Evolutionary conservation across 1,140 invertebrate genomes (phyloP), one percentile per base, ranked within the genome.

Genomic region (Neodiprion pinetum): DNA sequence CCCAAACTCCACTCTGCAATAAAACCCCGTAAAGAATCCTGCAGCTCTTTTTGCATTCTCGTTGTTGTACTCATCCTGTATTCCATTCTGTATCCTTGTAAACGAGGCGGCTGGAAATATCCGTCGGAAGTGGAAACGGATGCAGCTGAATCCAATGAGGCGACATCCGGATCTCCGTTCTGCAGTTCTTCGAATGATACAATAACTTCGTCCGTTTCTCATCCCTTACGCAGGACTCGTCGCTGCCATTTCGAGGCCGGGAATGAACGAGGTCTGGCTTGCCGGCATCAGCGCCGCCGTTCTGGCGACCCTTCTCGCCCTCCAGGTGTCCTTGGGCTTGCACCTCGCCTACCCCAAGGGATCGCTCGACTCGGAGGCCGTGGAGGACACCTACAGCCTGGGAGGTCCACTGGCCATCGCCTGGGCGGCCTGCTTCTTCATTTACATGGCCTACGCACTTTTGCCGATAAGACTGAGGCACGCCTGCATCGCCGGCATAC

Each of bases 381-480:
- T 72, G 40, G 75, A 75, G 28, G 28, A 7, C 17, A 80, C 79
- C 48, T 77, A 77, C 47, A 70, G 47, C 50, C 73, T 77, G 68
- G 85, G 86, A 11, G 86, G 85, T 79, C 81, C 84, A 65, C 14
- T 85, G 23, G 90, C 93, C 4, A 93, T 93, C 1, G 90, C 93
- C 1, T 93, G 93, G 87, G 89, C 91, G 5, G 92, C 92, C 9
- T 90, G 95, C 12, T 91, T 97, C 73, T 96, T 95, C 88, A 94
- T 96, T 67, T 98, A 97, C 88, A 91, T 97, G 87, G 94, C 94
- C 47, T 97, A 97, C 83, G 95, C 95, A 0, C 91, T 97, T 77
- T 91, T 98, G 73, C 96, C 96, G 1, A 91, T 97, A 61, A 90
- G 94, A 70, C 91, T 97, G 77, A 92, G 94, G 77, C 93, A 96